These are phyloP conservation scores for Craterocephalus amniculus DNA, from an alignment of 2,797 vertebrate genomes.

Conservation along the genomic window DNA sequence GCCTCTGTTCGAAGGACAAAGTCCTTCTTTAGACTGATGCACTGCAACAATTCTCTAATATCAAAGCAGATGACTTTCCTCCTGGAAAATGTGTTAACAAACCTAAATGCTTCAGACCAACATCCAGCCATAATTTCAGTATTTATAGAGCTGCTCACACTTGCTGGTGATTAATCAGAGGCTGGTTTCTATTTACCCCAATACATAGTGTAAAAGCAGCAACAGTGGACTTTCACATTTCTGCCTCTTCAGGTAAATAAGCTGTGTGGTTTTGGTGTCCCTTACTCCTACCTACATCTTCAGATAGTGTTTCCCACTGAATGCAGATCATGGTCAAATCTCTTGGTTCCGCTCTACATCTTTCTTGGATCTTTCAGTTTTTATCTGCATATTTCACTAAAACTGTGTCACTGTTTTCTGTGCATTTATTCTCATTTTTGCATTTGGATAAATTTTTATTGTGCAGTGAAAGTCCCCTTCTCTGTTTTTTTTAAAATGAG, in stretches of 20 bases:
- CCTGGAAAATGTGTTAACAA: too few species aligned
- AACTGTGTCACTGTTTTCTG: neutral
- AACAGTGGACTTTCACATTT: neutral
- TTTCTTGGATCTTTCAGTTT: neutral
- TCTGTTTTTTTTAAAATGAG: slow-evolving; percentile 14
- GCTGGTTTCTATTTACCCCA: too few species aligned
- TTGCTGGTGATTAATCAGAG: too few species aligned
- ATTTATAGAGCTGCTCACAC: too few species aligned
- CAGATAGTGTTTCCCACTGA: slow-evolving; percentile 15
- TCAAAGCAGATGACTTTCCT: too few species aligned
- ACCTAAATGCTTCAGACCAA: too few species aligned
- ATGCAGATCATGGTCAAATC: slow-evolving; percentile 4
- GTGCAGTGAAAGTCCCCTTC: neutral
- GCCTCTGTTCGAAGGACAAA: too few species aligned
- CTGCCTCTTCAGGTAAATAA: neutral
- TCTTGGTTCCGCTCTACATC: neutral
- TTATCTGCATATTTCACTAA: neutral
- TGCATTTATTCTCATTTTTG: neutral
- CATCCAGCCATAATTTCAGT: too few species aligned
- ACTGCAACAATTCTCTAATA: too few species aligned
- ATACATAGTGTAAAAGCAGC: too few species aligned
- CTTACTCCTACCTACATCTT: slow-evolving; percentile 10
- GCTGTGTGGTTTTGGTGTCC: neutral
- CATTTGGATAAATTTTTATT: slow-evolving; percentile 3
- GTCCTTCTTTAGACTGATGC: too few species aligned